Conservation (phyloP, 2,888 invertebrate species). For the Adineta ricciae region DNA sequence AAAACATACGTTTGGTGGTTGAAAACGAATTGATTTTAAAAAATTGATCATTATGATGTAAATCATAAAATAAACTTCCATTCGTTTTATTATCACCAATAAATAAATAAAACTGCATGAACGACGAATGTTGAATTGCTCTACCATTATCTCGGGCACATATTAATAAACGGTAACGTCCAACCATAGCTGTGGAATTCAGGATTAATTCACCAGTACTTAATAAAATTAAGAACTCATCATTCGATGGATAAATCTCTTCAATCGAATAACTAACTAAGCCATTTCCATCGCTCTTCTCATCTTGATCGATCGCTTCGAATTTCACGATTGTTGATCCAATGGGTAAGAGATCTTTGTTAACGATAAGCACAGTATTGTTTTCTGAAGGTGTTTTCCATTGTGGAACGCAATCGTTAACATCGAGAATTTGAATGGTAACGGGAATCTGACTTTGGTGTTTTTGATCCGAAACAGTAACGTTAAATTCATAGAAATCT, state of each 20-base stretch:
- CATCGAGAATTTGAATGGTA: background rate
- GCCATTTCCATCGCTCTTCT: background rate
- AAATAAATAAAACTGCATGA: background rate
- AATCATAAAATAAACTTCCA: background rate
- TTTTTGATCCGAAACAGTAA: background rate
- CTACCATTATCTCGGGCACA: background rate
- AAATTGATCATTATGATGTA: background rate
- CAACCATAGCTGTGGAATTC: background rate
- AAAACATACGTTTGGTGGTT: background rate
- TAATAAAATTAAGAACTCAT: background rate
- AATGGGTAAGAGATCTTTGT: background rate
- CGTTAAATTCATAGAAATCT: background rate
- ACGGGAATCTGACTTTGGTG: background rate
- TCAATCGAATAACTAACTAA: background rate
- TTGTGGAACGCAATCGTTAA: background rate
- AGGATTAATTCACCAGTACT: background rate
- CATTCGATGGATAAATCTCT: background rate
- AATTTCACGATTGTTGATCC: background rate
- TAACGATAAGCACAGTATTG: background rate
- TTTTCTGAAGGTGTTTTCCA: background rate
- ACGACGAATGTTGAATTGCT: background rate
- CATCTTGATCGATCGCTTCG: background rate
- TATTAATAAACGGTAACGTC: background rate
- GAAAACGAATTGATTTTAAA: background rate
- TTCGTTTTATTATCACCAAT: constrained; percentile 10